Evolutionary conservation across 1,140 invertebrate genomes (phyloP).

Genomic region (Pseudomyrmex gracilis): DNA sequence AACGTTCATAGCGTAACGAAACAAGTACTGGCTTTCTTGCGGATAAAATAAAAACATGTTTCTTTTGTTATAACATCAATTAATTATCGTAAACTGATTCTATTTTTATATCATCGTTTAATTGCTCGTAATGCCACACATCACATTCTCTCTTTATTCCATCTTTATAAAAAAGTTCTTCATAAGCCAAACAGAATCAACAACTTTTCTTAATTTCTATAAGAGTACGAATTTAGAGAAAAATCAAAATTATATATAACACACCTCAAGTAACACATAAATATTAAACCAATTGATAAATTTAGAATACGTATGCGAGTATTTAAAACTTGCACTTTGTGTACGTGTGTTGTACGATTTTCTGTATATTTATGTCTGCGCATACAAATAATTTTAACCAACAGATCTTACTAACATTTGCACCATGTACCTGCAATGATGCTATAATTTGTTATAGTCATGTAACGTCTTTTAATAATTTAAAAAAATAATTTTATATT

Average conservation of each 20-base stretch:
- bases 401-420: constrained; percentile 26
- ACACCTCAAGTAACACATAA: not conserved
- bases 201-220: constrained; percentile 25
- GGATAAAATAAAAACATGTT: constrained; percentile 59
- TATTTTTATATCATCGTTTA: constrained; percentile 21
- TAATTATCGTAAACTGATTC: constrained; percentile 16
- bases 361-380: not conserved
- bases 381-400: constrained; percentile 24
- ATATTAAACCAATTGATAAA: constrained; percentile 4
- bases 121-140: constrained; percentile 54
- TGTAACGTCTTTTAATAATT: constrained; percentile 31
- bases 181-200: constrained; percentile 30
- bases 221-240: constrained; percentile 20
- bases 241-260: constrained; percentile 24
- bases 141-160: not conserved
- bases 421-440: constrained; percentile 42
- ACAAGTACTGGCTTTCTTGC: constrained; percentile 74
- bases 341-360: constrained; percentile 1
- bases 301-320: not conserved
- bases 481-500: not conserved
- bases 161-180: not conserved
- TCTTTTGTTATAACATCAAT: constrained; percentile 32
- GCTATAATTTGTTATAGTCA: constrained; percentile 53
- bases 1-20: constrained; percentile 65
- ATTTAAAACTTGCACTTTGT: constrained; percentile 22